Conservation (phyloP, 2,888 invertebrate genomes). For the Caenorhabditis sp. region DNA sequence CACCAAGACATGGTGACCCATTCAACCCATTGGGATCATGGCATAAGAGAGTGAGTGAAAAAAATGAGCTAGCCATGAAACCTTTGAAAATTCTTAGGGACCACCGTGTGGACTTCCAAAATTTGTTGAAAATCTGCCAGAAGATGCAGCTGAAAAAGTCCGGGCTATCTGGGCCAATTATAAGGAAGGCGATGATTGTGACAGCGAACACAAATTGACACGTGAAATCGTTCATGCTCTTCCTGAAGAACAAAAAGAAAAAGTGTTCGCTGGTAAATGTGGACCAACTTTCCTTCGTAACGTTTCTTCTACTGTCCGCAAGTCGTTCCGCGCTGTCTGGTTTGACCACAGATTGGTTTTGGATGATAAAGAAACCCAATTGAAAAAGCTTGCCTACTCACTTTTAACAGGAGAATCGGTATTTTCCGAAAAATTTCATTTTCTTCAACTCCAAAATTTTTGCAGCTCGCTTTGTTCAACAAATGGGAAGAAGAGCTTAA, state of each 20-base stretch:
- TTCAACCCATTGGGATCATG: slow-evolving; percentile 66
- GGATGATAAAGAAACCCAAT: slow-evolving; percentile 62
- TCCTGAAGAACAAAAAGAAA: slow-evolving; percentile 55
- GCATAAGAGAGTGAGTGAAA: slow-evolving; percentile 54
- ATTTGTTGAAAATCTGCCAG: slow-evolving; percentile 59
- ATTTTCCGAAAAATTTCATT: slow-evolving; percentile 8
- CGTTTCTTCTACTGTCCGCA: slow-evolving; percentile 50
- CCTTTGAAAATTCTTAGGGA: slow-evolving; percentile 27
- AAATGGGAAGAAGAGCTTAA: slow-evolving; percentile 66
- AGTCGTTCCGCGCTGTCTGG: slow-evolving; percentile 64
- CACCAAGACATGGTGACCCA: slow-evolving; percentile 57
- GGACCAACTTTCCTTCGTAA: slow-evolving; percentile 65
- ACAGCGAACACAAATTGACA: slow-evolving; percentile 56
- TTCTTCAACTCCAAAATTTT: neutral
- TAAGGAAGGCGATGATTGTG: slow-evolving; percentile 58
- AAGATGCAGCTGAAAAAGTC: slow-evolving; percentile 59
- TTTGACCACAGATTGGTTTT: slow-evolving; percentile 60
- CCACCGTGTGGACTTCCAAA: slow-evolving; percentile 61
- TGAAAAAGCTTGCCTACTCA: slow-evolving; percentile 64
- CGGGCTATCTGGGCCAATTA: slow-evolving; percentile 64
- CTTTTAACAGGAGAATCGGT: slow-evolving; percentile 64
- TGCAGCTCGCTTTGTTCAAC: slow-evolving; percentile 64
- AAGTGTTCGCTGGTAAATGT: slow-evolving; percentile 65
- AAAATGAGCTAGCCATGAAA: neutral
- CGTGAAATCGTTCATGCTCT: slow-evolving; percentile 49